Conservation (phyloP, 2,888 invertebrate species). For the Leucophora obtusa region DNA sequence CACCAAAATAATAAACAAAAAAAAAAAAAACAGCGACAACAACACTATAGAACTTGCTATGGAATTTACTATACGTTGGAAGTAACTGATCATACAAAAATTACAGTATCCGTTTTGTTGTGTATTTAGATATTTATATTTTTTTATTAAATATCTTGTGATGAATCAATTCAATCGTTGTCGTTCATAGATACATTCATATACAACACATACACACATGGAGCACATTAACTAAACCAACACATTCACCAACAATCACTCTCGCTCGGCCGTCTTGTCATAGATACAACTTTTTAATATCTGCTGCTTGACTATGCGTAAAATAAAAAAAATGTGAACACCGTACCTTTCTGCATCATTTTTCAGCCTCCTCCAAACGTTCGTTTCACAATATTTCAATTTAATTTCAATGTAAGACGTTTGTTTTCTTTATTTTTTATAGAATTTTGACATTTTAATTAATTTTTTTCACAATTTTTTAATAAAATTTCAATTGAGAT, state of each 20-base stretch:
- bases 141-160: conserved; percentile 57
- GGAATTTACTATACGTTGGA: conserved; percentile 43
- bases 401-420: conserved; percentile 27
- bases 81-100: conserved; percentile 23
- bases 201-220: conserved; percentile 31
- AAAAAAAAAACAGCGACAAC: not conserved
- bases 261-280: conserved; percentile 45
- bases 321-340: conserved; percentile 56
- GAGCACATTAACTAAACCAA: conserved; percentile 29
- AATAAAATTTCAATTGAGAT: conserved; percentile 46
- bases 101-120: conserved; percentile 50
- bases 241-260: conserved; percentile 25
- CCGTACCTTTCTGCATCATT: conserved; percentile 64
- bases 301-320: conserved; percentile 59
- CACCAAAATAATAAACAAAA: not conserved
- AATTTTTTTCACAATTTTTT: conserved; percentile 49
- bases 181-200: conserved; percentile 53
- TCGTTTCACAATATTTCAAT: conserved; percentile 57
- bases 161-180: conserved; percentile 61
- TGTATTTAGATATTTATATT: conserved; percentile 47
- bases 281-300: conserved; percentile 54
- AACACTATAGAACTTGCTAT: conserved; percentile 40
- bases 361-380: conserved; percentile 62
- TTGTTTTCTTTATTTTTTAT: conserved; percentile 42
- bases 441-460: conserved; percentile 50